Percentiles rank a stretch among this genome's conserved stretches.
Evolutionary conservation across 2,113 vertebrate species (phyloP).

Genomic region (Scalopus aquaticus): DNA sequence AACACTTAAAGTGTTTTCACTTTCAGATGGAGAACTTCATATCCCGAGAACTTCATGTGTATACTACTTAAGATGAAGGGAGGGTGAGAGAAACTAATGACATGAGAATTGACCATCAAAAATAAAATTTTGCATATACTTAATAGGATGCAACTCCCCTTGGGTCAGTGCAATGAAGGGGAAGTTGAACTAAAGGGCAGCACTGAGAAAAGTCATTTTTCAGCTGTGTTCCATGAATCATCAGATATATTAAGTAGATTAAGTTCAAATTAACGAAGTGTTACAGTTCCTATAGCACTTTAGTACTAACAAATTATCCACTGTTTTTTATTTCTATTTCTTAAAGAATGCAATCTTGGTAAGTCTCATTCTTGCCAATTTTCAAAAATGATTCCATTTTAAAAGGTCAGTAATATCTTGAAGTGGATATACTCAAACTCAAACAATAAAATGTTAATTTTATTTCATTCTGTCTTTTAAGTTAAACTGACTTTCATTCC

Average conservation of each 20-base stretch:
- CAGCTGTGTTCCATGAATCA: not conserved
- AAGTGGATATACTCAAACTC: not conserved
- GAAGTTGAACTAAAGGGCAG: not conserved
- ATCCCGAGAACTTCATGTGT: not conserved
- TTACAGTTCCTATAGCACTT: not conserved
- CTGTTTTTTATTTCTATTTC: not conserved
- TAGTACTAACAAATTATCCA: not conserved
- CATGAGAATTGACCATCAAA: not conserved
- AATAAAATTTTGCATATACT: not conserved
- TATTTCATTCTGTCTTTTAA: not conserved
- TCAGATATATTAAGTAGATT: not conserved
- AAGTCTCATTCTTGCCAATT: not conserved
- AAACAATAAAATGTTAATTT: not conserved
- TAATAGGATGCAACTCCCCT: not conserved
- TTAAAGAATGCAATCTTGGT: not conserved
- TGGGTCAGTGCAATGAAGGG: not conserved
- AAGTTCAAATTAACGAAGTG: not conserved
- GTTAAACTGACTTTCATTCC: not conserved
- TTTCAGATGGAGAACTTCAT: not conserved
- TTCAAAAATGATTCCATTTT: not conserved
- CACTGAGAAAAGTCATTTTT: not conserved
- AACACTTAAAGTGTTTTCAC: not conserved
- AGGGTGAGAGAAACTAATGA: not conserved
- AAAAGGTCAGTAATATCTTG: not conserved
- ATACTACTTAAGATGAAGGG: not conserved